Conservation (phyloP, 2,797 vertebrate species). For the Xenopus petersii region DNA sequence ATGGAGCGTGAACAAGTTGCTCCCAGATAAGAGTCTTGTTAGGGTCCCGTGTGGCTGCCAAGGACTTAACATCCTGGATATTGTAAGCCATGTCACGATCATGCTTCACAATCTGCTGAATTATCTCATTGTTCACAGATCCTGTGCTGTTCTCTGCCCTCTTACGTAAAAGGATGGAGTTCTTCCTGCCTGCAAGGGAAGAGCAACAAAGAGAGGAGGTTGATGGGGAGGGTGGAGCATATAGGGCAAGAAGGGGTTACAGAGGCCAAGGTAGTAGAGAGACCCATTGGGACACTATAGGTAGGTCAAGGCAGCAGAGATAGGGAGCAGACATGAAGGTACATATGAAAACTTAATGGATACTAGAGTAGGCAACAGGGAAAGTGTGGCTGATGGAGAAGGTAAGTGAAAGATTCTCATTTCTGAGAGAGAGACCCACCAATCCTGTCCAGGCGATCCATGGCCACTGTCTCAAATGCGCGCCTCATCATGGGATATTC, state of each 20-base stretch:
- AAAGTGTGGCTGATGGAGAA: neutral
- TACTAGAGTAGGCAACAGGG: neutral
- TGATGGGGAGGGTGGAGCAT: neutral
- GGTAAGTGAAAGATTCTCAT: constrained; percentile 1
- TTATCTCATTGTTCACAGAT: constrained; percentile 70
- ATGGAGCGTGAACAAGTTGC: constrained; percentile 84
- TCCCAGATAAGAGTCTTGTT: constrained; percentile 86
- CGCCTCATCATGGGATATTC: constrained; percentile 97
- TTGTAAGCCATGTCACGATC: constrained; percentile 91
- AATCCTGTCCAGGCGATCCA: constrained; percentile 89
- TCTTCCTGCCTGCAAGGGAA: constrained; percentile 82
- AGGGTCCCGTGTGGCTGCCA: constrained; percentile 75
- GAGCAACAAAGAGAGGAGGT: neutral
- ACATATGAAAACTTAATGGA: neutral
- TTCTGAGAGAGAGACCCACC: constrained; percentile 70
- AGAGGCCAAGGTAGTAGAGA: neutral
- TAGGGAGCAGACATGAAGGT: neutral
- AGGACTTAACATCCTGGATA: constrained; percentile 64
- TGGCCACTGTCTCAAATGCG: constrained; percentile 93
- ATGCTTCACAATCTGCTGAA: constrained; percentile 93
- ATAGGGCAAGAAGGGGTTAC: constrained; percentile 54
- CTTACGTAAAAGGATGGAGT: constrained; percentile 87
- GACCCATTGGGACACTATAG: neutral
- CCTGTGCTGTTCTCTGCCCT: constrained; percentile 77
- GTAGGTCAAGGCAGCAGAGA: neutral